These are phyloP conservation scores for Molorchus minor DNA, from an alignment of 2,888 invertebrate species.

Conservation along the genomic window DNA sequence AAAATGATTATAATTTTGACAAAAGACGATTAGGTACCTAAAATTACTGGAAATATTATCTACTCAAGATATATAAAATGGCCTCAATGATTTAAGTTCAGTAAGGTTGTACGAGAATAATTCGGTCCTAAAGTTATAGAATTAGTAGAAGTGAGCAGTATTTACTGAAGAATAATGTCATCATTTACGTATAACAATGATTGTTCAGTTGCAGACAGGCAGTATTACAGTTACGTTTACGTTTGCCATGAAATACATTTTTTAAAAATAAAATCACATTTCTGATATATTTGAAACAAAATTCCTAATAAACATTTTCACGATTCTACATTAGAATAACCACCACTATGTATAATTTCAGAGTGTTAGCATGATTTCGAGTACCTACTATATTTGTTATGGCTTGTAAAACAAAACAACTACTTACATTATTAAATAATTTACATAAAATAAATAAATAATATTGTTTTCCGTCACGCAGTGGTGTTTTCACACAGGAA, in stretches of 20 bases:
- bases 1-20: too few species aligned
- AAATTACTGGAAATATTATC: too few species aligned
- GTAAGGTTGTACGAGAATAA: too few species aligned
- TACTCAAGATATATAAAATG: too few species aligned
- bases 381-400: background rate
- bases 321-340: slow-evolving; percentile 16
- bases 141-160: background rate
- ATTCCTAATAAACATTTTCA: slow-evolving; percentile 15
- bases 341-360: slow-evolving; percentile 7
- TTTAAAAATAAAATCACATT: too few species aligned
- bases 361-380: background rate
- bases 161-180: slow-evolving; percentile 5
- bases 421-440: background rate
- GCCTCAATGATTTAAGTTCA: too few species aligned
- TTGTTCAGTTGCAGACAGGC: slow-evolving; percentile 36
- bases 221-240: slow-evolving; percentile 7
- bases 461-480: background rate
- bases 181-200: slow-evolving; percentile 36
- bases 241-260: too few species aligned
- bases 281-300: slow-evolving; percentile 6
- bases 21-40: too few species aligned
- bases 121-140: too few species aligned
- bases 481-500: slow-evolving; percentile 15
- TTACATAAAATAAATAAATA: slow-evolving; percentile 15
- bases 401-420: background rate